Percentiles rank a stretch among this genome's conserved stretches.
These are phyloP conservation scores for Coilia nasus DNA, from an alignment of 2,797 vertebrate genomes.

Conservation along the genomic window DNA sequence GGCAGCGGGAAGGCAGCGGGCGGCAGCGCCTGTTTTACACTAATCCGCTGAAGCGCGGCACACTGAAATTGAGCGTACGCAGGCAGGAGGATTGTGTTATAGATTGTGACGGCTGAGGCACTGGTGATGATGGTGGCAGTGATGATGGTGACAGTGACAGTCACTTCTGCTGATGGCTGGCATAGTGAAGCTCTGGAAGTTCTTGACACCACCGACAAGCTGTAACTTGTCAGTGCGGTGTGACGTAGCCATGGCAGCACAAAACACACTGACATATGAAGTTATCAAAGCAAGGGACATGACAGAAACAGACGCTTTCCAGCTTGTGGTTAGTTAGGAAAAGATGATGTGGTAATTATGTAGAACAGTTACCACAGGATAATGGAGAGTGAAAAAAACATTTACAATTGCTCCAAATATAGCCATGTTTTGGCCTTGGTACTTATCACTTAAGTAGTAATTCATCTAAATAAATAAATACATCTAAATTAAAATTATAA, in stretches of 20 bases:
- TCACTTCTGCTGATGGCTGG: too few relatives aligned
- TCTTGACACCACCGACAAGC: not conserved
- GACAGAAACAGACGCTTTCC: not conserved
- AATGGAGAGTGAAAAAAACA: not conserved
- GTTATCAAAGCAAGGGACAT: slow-evolving; percentile 12
- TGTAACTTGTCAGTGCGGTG: not conserved
- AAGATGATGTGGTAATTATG: slow-evolving; percentile 1
- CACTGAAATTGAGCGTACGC: slow-evolving; percentile 62
- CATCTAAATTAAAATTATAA: not conserved
- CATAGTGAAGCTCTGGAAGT: not conserved
- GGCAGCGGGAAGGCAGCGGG: slow-evolving; percentile 38
- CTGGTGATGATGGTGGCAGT: slow-evolving; percentile 51
- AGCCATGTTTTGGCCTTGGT: not conserved
- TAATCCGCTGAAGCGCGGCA: slow-evolving; percentile 72
- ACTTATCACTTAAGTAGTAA: not conserved
- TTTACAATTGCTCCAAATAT: not conserved
- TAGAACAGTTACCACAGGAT: not conserved
- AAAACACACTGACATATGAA: not conserved
- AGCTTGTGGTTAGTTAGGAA: not conserved
- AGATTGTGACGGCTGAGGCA: not conserved
- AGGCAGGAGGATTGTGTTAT: not conserved
- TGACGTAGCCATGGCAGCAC: not conserved
- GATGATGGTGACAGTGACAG: slow-evolving; percentile 7
- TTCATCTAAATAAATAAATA: not conserved
- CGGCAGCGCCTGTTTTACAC: slow-evolving; percentile 70